phyloP scores from a whole-genome alignment of 1,140 invertebrate genomes.

The Parapsyche elsis region DNA sequence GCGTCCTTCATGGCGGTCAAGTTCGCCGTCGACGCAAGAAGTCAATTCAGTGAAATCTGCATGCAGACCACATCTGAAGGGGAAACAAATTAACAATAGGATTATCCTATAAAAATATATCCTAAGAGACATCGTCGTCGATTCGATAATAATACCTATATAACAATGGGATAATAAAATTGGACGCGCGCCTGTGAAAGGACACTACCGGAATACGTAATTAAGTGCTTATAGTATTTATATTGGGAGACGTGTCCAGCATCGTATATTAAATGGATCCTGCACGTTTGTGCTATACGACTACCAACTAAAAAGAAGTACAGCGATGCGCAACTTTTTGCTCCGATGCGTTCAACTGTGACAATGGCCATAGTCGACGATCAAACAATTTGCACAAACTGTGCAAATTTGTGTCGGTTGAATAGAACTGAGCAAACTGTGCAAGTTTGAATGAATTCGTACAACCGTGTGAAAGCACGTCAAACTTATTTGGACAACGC shows the following conservation, averaged over 20 bases:
- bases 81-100: constrained; percentile 11
- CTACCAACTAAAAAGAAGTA: too few species aligned
- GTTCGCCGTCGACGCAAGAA: constrained; percentile 86
- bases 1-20: constrained; percentile 87
- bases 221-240: neutral
- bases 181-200: neutral
- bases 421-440: too few species aligned
- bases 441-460: too few species aligned
- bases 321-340: too few species aligned
- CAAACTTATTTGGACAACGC: too few species aligned
- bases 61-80: constrained; percentile 87
- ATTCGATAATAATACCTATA: constrained; percentile 7
- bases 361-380: too few species aligned
- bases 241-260: neutral
- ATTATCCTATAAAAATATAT: neutral
- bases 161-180: neutral
- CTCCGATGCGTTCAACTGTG: too few species aligned
- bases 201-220: neutral
- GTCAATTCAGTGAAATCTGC: constrained; percentile 98
- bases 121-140: neutral
- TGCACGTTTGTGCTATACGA: too few species aligned
- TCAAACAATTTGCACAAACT: too few species aligned
- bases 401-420: too few species aligned
- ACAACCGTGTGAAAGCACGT: too few species aligned
- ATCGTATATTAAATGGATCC: neutral